Evolutionary conservation across 2,113 vertebrate species (phyloP).

Genomic region (Garra rufa): DNA sequence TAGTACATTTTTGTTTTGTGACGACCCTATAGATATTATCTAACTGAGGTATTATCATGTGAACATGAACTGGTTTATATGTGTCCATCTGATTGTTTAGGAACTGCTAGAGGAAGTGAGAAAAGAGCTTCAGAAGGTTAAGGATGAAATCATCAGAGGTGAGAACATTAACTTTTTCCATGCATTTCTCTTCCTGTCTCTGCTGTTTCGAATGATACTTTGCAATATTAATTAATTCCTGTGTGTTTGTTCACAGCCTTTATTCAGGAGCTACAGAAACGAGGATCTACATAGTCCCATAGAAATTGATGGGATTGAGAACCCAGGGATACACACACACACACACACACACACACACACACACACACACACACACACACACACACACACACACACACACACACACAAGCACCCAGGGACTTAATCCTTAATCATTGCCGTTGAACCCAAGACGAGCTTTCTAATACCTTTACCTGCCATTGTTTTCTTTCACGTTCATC

Average conservation of each 20-base stretch:
- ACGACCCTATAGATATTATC: not conserved
- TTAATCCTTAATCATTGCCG: constrained; percentile 49
- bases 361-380: constrained; percentile 34
- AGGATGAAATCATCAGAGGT: constrained; percentile 93
- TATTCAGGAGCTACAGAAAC: constrained; percentile 86
- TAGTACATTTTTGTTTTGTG: no score
- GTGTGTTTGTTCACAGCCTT: constrained; percentile 76
- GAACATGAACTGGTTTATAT: constrained; percentile 9
- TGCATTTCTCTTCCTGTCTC: not conserved
- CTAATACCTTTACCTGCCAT: constrained; percentile 10
- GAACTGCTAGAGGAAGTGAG: constrained; percentile 90
- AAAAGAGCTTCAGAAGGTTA: constrained; percentile 90
- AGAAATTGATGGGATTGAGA: constrained; percentile 59
- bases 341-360: constrained; percentile 49
- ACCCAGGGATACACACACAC: constrained; percentile 68
- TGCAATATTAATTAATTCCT: not conserved
- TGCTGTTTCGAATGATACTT: not conserved
- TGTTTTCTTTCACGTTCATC: not conserved
- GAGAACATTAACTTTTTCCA: not conserved
- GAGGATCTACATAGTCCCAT: constrained; percentile 81
- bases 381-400: no score
- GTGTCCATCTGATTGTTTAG: constrained; percentile 65
- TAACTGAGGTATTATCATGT: not conserved
- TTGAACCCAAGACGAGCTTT: constrained; percentile 50
- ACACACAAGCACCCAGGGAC: constrained; percentile 33